Base-by-base conservation (phyloP, 2,113 vertebrate genomes). In the Varanus komodoensis region DNA sequence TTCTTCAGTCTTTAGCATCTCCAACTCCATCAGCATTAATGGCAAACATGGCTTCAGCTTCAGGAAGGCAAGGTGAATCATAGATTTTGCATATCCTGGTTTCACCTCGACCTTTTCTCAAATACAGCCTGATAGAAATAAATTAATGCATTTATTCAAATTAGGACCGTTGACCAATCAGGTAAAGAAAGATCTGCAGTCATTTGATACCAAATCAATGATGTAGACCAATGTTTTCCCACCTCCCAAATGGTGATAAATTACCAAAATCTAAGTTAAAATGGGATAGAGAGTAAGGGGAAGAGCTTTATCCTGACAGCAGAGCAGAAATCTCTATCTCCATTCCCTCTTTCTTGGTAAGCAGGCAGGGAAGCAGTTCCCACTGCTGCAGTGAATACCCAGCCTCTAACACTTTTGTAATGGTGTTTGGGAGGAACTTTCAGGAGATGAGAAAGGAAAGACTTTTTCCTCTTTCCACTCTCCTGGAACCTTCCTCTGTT, bases 11-110 rank as follows among this genome's bases (percentile, higher is more conserved):
- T 93, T 98, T 98, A 82, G 98, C 98, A 32, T 98, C 98, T 6
- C 98, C 98, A 50, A 98, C 98, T 57, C 98, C 98, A 0, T 99
- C 98, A 0, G 98, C 92, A 32, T 98, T 99, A 25, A 99, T 98
- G 75, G 98, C 98, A 92, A 99, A 99, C 96, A 98, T 98, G 0
- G 98, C 98, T 89, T 99, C 99, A 0, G 98, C 97, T 96, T 99
- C 97, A 0, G 98, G 98, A 50, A 99, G 97, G 89, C 98, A 99
- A 0, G 97, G 98, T 0, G 98, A 99, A 95, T 99, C 98, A 0
- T 99, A 99, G 87, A 99, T 99, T 94, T 99, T 99, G 93, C 98
- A 99, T 94, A 99, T 99, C 84, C 98, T 96, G 0, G 98, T 99
- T 86, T 99, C 98, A 57, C 98, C 98, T 89, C 97, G 84, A 89